Percentiles rank a stretch among this genome's conserved stretches.
Evolutionary conservation across 2,888 invertebrate species (phyloP).

Genomic region (Noctua fimbriata): DNA sequence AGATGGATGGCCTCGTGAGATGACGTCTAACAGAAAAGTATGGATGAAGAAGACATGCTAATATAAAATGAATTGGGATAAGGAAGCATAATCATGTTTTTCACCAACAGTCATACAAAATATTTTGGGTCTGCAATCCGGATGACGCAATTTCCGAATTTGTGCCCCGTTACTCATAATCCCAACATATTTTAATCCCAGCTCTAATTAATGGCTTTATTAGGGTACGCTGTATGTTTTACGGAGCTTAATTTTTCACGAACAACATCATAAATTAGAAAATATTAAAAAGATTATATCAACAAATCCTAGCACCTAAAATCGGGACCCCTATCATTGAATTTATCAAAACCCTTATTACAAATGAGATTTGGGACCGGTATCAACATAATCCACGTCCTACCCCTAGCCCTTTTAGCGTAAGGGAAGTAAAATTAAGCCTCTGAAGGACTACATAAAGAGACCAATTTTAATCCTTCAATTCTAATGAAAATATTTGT

Average conservation of each 20-base stretch:
- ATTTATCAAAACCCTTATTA: slow-evolving; percentile 69
- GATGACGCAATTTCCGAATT: slow-evolving; percentile 52
- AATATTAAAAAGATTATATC: slow-evolving; percentile 63
- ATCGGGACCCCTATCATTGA: slow-evolving; percentile 64
- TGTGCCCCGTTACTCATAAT: slow-evolving; percentile 37
- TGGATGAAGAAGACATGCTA: background rate
- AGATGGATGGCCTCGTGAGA: background rate
- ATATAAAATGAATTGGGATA: background rate
- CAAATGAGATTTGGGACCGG: slow-evolving; percentile 67
- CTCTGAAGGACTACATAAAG: slow-evolving; percentile 55
- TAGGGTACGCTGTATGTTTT: slow-evolving; percentile 46
- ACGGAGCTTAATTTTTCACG: slow-evolving; percentile 48
- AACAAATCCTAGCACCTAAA: slow-evolving; percentile 58
- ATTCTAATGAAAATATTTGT: slow-evolving; percentile 55
- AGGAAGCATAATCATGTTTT: background rate
- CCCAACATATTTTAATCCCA: slow-evolving; percentile 50
- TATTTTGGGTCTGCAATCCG: slow-evolving; percentile 7
- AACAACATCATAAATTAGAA: slow-evolving; percentile 53
- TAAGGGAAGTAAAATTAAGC: slow-evolving; percentile 65
- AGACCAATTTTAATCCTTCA: slow-evolving; percentile 64
- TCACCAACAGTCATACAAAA: background rate
- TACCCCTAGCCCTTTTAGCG: slow-evolving; percentile 58
- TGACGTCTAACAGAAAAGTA: background rate
- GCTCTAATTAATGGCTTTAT: slow-evolving; percentile 61
- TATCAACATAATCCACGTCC: slow-evolving; percentile 61